A percentile compares a stretch with the other conserved stretches of the same genome.
Evolutionary conservation across 1,140 invertebrate species (phyloP).

Genomic region (Bombus breviceps): DNA sequence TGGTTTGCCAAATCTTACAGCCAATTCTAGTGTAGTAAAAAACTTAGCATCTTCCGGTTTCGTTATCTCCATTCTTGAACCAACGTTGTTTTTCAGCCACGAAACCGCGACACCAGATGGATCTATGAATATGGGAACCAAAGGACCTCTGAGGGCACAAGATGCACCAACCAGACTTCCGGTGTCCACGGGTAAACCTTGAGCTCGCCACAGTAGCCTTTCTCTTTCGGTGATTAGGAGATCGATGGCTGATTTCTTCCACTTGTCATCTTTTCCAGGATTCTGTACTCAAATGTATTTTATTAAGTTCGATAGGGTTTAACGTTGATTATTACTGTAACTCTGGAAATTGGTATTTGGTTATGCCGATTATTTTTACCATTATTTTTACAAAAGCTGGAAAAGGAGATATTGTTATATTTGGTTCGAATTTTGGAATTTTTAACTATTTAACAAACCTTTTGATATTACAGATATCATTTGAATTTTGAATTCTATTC

Average conservation of each 20-base stretch:
- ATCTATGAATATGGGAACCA: conserved; percentile 92
- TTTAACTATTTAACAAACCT: background rate
- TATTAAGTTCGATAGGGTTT: background rate
- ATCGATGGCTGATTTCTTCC: conserved; percentile 71
- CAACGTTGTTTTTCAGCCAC: conserved; percentile 92
- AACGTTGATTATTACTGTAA: no score
- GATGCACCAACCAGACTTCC: conserved; percentile 77
- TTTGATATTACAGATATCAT: no score
- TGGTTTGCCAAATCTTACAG: conserved; percentile 94
- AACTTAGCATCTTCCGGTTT: conserved; percentile 92
- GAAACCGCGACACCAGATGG: conserved; percentile 91
- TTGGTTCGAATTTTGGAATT: background rate
- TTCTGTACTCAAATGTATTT: conserved; percentile 49
- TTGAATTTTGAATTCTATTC: no score
- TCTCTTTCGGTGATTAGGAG: conserved; percentile 86
- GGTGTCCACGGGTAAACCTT: conserved; percentile 88
- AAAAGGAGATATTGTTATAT: background rate
- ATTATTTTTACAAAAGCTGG: background rate
- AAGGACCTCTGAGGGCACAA: conserved; percentile 73
- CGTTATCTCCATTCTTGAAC: conserved; percentile 88
- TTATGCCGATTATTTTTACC: background rate
- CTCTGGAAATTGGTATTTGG: background rate
- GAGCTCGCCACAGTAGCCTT: conserved; percentile 92
- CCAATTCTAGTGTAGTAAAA: conserved; percentile 92
- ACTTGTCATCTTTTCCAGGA: conserved; percentile 72